These are phyloP conservation scores for Drosophila auraria DNA, from an alignment of 1,140 invertebrate genomes.

Conservation along the genomic window DNA sequence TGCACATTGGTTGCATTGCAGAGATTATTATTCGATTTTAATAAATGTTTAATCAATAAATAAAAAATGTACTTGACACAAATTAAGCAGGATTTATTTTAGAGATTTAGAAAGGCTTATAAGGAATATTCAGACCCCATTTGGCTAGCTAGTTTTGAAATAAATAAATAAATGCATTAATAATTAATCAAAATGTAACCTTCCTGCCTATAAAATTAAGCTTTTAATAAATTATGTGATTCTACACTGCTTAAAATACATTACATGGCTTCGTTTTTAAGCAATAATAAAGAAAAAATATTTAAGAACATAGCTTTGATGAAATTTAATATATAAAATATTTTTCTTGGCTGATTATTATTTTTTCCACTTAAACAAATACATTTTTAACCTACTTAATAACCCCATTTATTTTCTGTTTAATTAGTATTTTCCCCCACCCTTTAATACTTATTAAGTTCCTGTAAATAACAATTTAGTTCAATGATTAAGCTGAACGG, in stretches of 20 bases:
- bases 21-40: conserved; percentile 11
- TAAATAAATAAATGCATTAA: too few relatives aligned
- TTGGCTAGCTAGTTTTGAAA: too few relatives aligned
- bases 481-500: conserved; percentile 8
- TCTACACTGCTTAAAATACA: too few relatives aligned
- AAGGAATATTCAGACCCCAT: too few relatives aligned
- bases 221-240: too few relatives aligned
- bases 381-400: not conserved
- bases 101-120: not conserved
- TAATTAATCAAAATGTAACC: too few relatives aligned
- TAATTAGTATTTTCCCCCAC: not conserved
- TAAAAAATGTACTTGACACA: not conserved
- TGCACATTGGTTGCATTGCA: conserved; percentile 48
- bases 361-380: not conserved
- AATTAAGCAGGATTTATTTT: not conserved
- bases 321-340: not conserved
- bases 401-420: not conserved
- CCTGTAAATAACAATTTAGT: conserved; percentile 6
- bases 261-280: too few relatives aligned
- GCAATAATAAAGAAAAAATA: too few relatives aligned
- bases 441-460: not conserved
- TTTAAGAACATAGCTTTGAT: too few relatives aligned
- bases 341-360: not conserved
- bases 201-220: too few relatives aligned
- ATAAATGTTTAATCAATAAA: conserved; percentile 2